phyloP scores from a whole-genome alignment of 2,797 vertebrate species.

The Leptatherina wallacei region DNA sequence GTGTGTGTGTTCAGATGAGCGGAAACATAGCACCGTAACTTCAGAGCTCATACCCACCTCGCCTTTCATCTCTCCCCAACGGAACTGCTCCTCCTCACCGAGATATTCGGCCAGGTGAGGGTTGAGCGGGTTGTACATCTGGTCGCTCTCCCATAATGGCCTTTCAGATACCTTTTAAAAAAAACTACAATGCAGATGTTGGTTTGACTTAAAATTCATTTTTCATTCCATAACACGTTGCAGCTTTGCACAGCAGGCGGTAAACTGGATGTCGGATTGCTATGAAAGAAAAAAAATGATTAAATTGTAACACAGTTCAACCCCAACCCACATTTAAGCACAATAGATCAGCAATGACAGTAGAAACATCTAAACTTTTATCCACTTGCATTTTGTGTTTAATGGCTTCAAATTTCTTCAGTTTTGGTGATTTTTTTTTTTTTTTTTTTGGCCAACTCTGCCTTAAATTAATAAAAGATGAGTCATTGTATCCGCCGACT shows the following conservation, averaged over 20 bases:
- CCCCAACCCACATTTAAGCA: no score
- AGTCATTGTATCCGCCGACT: not conserved
- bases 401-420: not conserved
- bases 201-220: slow-evolving; percentile 49
- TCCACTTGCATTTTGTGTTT: slow-evolving; percentile 1
- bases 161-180: slow-evolving; percentile 54
- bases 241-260: slow-evolving; percentile 24
- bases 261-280: slow-evolving; percentile 25
- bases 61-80: slow-evolving; percentile 54
- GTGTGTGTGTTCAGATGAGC: slow-evolving; percentile 51
- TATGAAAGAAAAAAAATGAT: not conserved
- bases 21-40: slow-evolving; percentile 70
- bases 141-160: slow-evolving; percentile 58
- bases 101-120: slow-evolving; percentile 42
- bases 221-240: slow-evolving; percentile 47
- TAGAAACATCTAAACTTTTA: not conserved
- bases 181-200: slow-evolving; percentile 53
- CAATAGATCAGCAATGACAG: not conserved
- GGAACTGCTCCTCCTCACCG: slow-evolving; percentile 45
- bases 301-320: not conserved
- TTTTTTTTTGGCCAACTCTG: no score
- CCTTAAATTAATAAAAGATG: not conserved
- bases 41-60: slow-evolving; percentile 52
- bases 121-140: slow-evolving; percentile 67
- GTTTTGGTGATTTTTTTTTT: no score